Conservation (phyloP, 53 echinoderm and acorn worm genomes). For the Henricia sp. region DNA sequence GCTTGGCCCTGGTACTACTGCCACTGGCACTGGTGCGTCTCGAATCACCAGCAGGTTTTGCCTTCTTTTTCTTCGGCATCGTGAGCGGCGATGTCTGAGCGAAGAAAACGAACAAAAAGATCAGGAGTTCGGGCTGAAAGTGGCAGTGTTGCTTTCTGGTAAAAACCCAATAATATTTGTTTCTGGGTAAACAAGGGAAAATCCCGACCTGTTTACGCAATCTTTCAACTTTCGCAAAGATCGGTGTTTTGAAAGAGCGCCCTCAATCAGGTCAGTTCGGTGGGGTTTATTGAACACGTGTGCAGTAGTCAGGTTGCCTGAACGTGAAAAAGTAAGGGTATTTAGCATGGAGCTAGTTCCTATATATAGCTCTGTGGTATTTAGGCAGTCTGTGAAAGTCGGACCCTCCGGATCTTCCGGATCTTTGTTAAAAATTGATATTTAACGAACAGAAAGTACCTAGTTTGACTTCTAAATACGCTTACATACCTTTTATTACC, state of each 20-base stretch:
- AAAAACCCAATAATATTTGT: not conserved
- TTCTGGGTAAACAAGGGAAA: not conserved
- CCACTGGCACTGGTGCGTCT: not conserved
- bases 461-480: too few species aligned
- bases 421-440: not conserved
- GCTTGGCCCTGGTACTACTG: not conserved
- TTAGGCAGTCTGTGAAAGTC: too few species aligned
- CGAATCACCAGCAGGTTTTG: slow-evolving; percentile 9
- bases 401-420: slow-evolving; percentile 7
- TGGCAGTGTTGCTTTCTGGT: not conserved
- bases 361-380: not conserved
- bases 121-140: not conserved
- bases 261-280: not conserved
- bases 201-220: not conserved
- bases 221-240: not conserved
- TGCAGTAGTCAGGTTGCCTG: slow-evolving; percentile 9
- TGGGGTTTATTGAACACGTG: not conserved
- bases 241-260: slow-evolving; percentile 40
- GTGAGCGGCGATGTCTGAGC: not conserved
- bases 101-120: not conserved
- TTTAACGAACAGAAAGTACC: too few species aligned
- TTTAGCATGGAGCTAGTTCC: too few species aligned
- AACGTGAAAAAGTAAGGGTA: not conserved
- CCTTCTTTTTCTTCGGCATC: slow-evolving; percentile 58
- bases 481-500: too few species aligned